Evolutionary conservation across 1,140 invertebrate species (phyloP), one percentile per base, ranked within the genome.

Genomic region (Maconellicoccus hirsutus): DNA sequence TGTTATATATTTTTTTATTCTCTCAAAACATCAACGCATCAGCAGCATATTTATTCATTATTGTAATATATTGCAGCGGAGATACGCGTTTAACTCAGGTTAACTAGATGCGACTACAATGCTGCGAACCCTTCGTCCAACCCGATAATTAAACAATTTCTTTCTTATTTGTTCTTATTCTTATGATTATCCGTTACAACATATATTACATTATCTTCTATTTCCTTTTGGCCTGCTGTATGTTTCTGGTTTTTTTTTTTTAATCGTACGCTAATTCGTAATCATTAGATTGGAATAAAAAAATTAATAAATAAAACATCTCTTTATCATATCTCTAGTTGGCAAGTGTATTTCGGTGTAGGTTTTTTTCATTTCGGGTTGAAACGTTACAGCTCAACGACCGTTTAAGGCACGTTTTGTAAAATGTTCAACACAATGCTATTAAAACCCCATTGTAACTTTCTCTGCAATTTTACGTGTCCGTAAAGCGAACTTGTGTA

Each of bases 61-160:
- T 25, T 25, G 22, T 66, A 66, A 25, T 66, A 23, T 66, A 25
- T 25, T 66, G 22, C 21, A 26, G 22, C 61, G 61, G 61, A 66
- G 61, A 66, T 66, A 66, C 61, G 61, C 61, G 61, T 66, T 66
- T 66, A 66, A 66, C 22, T 66, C 25, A 23, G 61, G 61, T 66
- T 66, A 66, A 66, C 22, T 66, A 26, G 61, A 66, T 66, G 61
- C 61, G 21, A 66, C 22, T 66, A 66, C 21, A 66, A 66, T 66
- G 61, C 61, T 66, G 61, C 16, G 61, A 66, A 66, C 61, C 25
- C 22, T 66, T 66, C 61, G 3, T 23, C 19, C 10, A 66, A 66
- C 61, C 61, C 25, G 25, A 66, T 66, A 66, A 66, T 66, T 66
- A 66, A 66, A 66, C 61, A 66, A 66, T 66, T 66, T 66, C 61